phyloP scores from a whole-genome alignment of 2,797 vertebrate genomes.

The Meda fulgida region DNA sequence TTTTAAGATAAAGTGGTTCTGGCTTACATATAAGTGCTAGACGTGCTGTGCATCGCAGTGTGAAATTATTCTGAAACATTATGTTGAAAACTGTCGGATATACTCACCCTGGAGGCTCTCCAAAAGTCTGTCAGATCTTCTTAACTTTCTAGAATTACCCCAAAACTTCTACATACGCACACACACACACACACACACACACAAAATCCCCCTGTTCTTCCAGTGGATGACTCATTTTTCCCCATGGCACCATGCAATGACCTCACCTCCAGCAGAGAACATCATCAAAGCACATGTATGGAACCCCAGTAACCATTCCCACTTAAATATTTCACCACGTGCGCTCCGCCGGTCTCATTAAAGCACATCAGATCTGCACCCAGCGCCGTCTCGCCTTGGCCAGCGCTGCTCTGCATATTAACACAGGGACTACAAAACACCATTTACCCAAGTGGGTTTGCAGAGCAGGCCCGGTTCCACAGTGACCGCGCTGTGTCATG shows the following conservation, averaged over 20 bases:
- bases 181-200: slow-evolving; percentile 3
- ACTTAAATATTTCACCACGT: slow-evolving; percentile 45
- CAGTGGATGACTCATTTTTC: slow-evolving; percentile 39
- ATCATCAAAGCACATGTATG: slow-evolving; percentile 41
- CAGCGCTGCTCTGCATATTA: slow-evolving; percentile 29
- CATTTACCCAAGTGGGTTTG: slow-evolving; percentile 26
- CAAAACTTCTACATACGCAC: background rate
- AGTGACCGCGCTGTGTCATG: background rate
- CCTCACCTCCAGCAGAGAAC: slow-evolving; percentile 38
- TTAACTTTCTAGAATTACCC: background rate
- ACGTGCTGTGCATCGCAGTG: background rate
- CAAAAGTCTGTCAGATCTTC: slow-evolving; percentile 32
- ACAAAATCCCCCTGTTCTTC: slow-evolving; percentile 26
- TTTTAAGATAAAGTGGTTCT: background rate
- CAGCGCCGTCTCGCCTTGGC: background rate
- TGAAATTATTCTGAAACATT: slow-evolving; percentile 13
- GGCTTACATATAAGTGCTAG: background rate
- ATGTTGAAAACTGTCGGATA: background rate
- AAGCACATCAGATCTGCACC: slow-evolving; percentile 40
- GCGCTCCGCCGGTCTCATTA: slow-evolving; percentile 36
- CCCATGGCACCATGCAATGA: slow-evolving; percentile 42
- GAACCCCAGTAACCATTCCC: slow-evolving; percentile 21
- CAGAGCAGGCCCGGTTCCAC: background rate
- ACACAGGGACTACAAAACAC: slow-evolving; percentile 20
- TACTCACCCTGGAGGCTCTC: slow-evolving; percentile 32